These are phyloP conservation scores for Sus cebifrons DNA, from an alignment of 2,797 vertebrate species.

Conservation along the genomic window DNA sequence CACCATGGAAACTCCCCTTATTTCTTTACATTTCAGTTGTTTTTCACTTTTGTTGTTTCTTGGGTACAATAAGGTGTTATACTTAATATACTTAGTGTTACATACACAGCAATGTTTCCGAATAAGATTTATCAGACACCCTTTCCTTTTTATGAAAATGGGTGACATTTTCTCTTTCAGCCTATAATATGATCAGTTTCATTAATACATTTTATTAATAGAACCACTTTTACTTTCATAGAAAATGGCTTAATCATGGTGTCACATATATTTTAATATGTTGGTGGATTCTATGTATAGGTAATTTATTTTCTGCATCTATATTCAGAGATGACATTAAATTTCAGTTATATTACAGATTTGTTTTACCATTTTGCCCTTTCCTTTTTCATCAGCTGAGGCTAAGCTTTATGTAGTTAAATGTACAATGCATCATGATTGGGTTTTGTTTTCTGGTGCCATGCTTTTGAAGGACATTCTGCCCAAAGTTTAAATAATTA, in stretches of 20 bases:
- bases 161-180: not conserved
- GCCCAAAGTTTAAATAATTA: not conserved
- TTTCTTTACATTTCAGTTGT: too few relatives aligned
- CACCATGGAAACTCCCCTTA: too few relatives aligned
- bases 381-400: not conserved
- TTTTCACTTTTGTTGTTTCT: too few relatives aligned
- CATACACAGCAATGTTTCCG: not conserved
- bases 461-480: not conserved
- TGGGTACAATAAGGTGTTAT: too few relatives aligned
- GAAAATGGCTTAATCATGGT: not conserved
- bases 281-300: not conserved
- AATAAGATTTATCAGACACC: conserved; percentile 20
- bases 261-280: not conserved
- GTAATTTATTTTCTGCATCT: not conserved
- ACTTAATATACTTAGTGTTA: not conserved
- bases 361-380: not conserved
- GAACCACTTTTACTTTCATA: not conserved
- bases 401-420: conserved; percentile 16
- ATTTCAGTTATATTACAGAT: not conserved
- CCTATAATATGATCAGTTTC: not conserved
- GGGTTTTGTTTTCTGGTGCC: not conserved
- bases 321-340: not conserved
- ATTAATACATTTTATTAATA: not conserved
- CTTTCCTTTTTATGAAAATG: not conserved
- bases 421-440: not conserved